Conservation (phyloP, 2,113 vertebrate species). For the Scomber colias region DNA sequence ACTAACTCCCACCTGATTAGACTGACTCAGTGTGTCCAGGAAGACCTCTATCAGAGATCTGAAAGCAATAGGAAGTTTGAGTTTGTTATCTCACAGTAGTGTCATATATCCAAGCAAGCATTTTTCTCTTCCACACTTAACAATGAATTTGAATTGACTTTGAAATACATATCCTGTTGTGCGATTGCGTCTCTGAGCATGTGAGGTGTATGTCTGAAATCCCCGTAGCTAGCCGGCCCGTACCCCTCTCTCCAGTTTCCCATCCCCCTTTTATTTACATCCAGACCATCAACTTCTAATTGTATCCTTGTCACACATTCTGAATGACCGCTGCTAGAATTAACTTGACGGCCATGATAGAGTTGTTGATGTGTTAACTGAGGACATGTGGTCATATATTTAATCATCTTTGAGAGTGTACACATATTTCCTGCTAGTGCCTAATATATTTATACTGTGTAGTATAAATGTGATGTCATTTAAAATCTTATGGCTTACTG, state of each 20-base stretch:
- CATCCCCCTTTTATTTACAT: background rate
- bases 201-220: background rate
- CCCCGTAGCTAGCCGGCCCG: background rate
- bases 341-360: too few species aligned
- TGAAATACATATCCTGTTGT: background rate
- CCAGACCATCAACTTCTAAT: background rate
- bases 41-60: too few species aligned
- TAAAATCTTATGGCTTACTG: too few species aligned
- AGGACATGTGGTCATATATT: constrained; percentile 8
- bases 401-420: constrained; percentile 5
- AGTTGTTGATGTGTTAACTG: background rate
- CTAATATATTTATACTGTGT: too few species aligned
- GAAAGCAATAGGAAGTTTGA: too few species aligned
- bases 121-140: background rate
- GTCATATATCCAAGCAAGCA: background rate
- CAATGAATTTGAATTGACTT: background rate
- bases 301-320: background rate
- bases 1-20: too few species aligned
- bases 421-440: background rate
- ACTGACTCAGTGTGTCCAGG: background rate
- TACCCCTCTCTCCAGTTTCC: background rate
- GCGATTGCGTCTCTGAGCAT: background rate
- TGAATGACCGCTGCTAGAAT: background rate
- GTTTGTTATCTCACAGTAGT: background rate
- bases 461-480: too few species aligned